Conservation (phyloP, 2,888 invertebrate species). For the Diarsia brunnea region DNA sequence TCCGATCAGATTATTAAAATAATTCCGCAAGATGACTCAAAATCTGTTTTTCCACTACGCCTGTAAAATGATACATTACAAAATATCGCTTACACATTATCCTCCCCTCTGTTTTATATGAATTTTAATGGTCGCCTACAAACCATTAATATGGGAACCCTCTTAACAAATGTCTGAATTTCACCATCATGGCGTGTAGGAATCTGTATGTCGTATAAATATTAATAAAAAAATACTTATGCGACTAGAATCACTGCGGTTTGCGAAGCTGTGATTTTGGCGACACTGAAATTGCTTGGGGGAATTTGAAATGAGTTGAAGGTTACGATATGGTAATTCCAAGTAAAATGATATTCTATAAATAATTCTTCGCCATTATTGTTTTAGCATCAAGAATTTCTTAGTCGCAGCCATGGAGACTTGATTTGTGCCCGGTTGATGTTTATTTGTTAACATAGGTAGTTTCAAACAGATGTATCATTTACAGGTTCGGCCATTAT, state of each 20-base stretch:
- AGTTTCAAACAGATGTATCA: too few relatives aligned
- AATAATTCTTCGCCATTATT: too few relatives aligned
- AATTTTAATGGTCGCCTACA: slow-evolving; percentile 70
- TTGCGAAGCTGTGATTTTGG: slow-evolving; percentile 15
- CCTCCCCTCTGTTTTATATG: slow-evolving; percentile 65
- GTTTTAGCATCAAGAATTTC: too few relatives aligned
- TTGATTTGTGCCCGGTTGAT: too few relatives aligned
- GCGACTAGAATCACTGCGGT: slow-evolving; percentile 25
- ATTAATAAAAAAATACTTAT: slow-evolving; percentile 69
- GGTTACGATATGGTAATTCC: neutral
- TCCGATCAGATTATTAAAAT: neutral
- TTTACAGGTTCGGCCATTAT: too few relatives aligned
- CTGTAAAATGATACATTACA: slow-evolving; percentile 49
- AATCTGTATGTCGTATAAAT: slow-evolving; percentile 68
- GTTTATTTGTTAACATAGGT: too few relatives aligned
- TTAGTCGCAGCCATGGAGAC: too few relatives aligned
- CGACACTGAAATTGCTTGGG: slow-evolving; percentile 21
- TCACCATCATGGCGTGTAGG: slow-evolving; percentile 65
- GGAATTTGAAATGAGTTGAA: slow-evolving; percentile 21
- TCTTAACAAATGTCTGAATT: slow-evolving; percentile 73
- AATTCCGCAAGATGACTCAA: slow-evolving; percentile 12
- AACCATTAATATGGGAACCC: slow-evolving; percentile 71
- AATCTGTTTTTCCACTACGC: slow-evolving; percentile 34
- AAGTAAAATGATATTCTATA: neutral
- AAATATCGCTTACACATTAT: slow-evolving; percentile 64